These are phyloP conservation scores for Actinemys pallida DNA, from an alignment of 2,113 vertebrate genomes.

Conservation along the genomic window DNA sequence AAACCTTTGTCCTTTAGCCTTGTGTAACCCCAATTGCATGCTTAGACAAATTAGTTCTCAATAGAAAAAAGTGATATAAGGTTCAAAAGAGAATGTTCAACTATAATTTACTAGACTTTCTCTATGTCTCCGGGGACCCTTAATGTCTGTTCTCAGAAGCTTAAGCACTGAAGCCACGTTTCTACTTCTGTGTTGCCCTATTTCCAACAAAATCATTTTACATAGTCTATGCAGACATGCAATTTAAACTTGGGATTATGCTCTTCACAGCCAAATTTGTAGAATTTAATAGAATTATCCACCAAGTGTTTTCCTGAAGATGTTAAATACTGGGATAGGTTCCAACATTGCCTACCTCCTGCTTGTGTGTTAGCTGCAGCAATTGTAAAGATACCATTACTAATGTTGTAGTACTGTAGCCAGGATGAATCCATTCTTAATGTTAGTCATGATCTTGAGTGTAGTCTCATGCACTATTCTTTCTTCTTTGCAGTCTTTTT, in stretches of 20 bases:
- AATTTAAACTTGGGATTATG: conserved; percentile 32
- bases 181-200: not conserved
- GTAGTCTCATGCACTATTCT: not conserved
- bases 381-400: not conserved
- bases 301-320: conserved; percentile 30
- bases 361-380: conserved; percentile 41
- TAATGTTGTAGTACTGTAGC: conserved; percentile 23
- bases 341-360: conserved; percentile 35
- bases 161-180: conserved; percentile 18
- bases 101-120: conserved; percentile 34
- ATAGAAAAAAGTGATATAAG: not conserved
- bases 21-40: not conserved
- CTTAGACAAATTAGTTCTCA: conserved; percentile 43
- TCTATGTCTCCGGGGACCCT: not conserved
- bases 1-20: not conserved
- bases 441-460: not conserved
- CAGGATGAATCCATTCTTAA: conserved; percentile 6
- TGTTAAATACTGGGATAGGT: conserved; percentile 46
- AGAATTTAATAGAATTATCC: conserved; percentile 59
- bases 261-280: conserved; percentile 14
- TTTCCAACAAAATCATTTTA: not conserved
- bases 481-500: not conserved
- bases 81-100: conserved; percentile 27
- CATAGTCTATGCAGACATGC: not conserved
- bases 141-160: conserved; percentile 16